Evolutionary conservation across 1,140 invertebrate genomes (phyloP).

Genomic region (Rhagoletis zephyria): DNA sequence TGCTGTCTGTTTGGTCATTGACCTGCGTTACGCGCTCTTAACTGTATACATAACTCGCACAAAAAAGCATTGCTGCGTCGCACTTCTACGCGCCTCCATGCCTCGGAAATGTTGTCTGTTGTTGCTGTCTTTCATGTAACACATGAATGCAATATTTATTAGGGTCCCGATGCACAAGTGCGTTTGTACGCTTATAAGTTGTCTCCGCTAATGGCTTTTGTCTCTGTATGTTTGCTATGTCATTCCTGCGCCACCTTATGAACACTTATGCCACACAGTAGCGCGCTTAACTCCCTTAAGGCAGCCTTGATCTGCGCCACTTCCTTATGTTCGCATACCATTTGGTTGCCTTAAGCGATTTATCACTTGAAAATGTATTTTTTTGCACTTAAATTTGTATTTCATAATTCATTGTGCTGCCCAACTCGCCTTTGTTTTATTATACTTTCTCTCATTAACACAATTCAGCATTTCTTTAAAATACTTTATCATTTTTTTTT

Average conservation of each 20-base stretch:
- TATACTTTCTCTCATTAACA: background rate
- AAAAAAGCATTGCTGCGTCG: background rate
- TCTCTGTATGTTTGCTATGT: background rate
- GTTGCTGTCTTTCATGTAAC: background rate
- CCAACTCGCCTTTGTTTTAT: background rate
- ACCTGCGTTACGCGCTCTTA: conserved; percentile 17
- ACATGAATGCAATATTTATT: conserved; percentile 47
- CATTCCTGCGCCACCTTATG: background rate
- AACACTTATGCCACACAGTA: background rate
- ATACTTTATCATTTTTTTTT: background rate
- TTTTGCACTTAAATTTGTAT: background rate
- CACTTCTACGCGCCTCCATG: background rate
- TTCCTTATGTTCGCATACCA: background rate
- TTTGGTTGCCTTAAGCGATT: background rate
- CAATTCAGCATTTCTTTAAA: background rate
- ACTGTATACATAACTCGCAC: background rate
- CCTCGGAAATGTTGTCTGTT: background rate
- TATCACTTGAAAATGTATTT: background rate
- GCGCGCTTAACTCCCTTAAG: background rate
- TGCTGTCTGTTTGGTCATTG: conserved; percentile 2
- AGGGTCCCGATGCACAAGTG: conserved; percentile 27
- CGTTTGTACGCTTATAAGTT: background rate
- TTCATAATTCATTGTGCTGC: background rate
- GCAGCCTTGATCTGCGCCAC: background rate
- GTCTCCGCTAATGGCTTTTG: conserved; percentile 21